Evolutionary conservation across 2,113 vertebrate species (phyloP).

Genomic region (Cryptomyrus ogoouensis): DNA sequence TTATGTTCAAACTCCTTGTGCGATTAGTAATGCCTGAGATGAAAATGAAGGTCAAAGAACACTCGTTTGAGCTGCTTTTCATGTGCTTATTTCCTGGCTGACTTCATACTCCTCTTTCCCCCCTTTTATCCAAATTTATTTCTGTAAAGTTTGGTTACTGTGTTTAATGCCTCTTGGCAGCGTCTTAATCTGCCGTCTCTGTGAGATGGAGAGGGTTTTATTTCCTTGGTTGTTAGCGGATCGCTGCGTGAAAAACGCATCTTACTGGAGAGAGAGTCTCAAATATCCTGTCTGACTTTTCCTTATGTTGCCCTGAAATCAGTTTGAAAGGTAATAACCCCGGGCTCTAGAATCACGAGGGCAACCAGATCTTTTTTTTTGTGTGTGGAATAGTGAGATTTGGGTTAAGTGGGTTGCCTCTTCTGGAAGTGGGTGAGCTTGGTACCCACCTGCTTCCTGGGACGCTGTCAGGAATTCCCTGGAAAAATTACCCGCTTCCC

Average conservation of each 20-base stretch:
- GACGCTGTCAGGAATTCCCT: slow-evolving; percentile 56
- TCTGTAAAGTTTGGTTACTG: neutral
- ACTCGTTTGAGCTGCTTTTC: neutral
- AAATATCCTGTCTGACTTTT: slow-evolving; percentile 43
- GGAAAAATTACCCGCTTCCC: slow-evolving; percentile 52
- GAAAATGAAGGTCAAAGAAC: neutral
- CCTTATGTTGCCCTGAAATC: slow-evolving; percentile 45
- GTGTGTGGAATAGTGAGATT: slow-evolving; percentile 48
- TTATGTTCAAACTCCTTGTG: neutral
- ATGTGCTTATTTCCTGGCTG: neutral
- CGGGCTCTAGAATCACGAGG: slow-evolving; percentile 52
- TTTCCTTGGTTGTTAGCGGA: neutral
- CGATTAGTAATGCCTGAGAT: neutral
- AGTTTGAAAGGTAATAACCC: slow-evolving; percentile 50
- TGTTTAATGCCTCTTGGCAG: neutral
- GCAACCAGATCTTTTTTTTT: slow-evolving; percentile 55
- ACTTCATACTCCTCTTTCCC: neutral
- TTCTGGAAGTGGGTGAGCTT: slow-evolving; percentile 29
- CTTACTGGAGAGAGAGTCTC: slow-evolving; percentile 29
- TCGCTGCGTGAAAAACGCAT: neutral
- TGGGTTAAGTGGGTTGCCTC: slow-evolving; percentile 30
- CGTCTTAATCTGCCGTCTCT: neutral
- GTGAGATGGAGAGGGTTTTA: neutral
- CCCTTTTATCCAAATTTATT: neutral
- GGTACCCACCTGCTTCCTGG: slow-evolving; percentile 52